Percentiles rank a stretch among this genome's conserved stretches.
Conservation (phyloP, 1,140 invertebrate genomes). For the Meloidogyne chitwoodi region DNA sequence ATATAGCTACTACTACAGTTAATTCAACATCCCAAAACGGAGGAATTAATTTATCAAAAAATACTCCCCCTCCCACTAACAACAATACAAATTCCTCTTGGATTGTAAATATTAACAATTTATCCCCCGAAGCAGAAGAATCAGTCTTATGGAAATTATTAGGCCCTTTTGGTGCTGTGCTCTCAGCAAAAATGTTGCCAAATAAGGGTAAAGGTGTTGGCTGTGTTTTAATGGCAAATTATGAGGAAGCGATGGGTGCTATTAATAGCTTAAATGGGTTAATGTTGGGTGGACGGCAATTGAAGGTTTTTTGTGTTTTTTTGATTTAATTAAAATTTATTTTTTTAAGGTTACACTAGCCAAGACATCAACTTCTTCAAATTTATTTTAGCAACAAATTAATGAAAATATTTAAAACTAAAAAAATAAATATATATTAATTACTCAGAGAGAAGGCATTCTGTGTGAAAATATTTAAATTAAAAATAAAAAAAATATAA, state of each 20-base stretch:
- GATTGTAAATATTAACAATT: constrained; percentile 96
- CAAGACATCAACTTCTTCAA: too few relatives aligned
- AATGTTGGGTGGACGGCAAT: constrained; percentile 88
- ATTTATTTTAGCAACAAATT: too few relatives aligned
- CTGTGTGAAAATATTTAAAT: too few relatives aligned
- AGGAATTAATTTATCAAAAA: not conserved
- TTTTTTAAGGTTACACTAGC: too few relatives aligned
- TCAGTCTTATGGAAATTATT: constrained; percentile 97
- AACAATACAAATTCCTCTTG: constrained; percentile 19
- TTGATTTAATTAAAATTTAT: too few relatives aligned
- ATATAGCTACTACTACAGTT: constrained; percentile 1
- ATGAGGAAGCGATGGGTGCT: constrained; percentile 92
- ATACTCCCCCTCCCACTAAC: not conserved
- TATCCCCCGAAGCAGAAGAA: constrained; percentile 95
- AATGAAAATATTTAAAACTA: too few relatives aligned
- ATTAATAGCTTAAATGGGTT: constrained; percentile 96
- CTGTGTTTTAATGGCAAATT: constrained; percentile 99
- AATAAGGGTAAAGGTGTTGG: constrained; percentile 99
- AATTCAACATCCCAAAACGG: not conserved
- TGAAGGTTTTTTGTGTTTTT: constrained; percentile 80
- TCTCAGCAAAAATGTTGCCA: constrained; percentile 77
- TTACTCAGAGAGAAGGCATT: too few relatives aligned
- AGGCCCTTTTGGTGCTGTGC: constrained; percentile 95
- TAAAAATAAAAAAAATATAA: too few relatives aligned
- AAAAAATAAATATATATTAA: too few relatives aligned